Evolutionary conservation across 2,888 invertebrate genomes (phyloP).

Genomic region (Osedax frankpressi): DNA sequence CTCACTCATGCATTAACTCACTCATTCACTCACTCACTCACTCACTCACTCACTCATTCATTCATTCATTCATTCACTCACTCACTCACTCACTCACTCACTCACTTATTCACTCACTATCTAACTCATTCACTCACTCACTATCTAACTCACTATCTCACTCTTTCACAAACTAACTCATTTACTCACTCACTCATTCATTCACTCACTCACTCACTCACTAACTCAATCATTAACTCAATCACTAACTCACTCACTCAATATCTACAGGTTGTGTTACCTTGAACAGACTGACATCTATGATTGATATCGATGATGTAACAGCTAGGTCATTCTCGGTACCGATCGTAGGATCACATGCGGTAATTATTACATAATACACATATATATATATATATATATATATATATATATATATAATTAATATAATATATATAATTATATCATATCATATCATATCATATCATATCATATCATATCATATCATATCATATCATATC

Average conservation of each 20-base stretch:
- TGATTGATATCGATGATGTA: not conserved
- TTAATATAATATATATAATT: not conserved
- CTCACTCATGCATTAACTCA: too few relatives aligned
- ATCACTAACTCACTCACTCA: not conserved
- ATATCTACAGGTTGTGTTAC: not conserved
- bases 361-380: not conserved
- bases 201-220: too few relatives aligned
- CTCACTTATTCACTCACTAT: too few relatives aligned
- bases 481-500: not conserved
- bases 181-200: too few relatives aligned
- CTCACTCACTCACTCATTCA: too few relatives aligned
- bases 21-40: too few relatives aligned
- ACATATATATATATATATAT: not conserved
- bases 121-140: too few relatives aligned
- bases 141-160: too few relatives aligned
- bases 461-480: not conserved
- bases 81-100: too few relatives aligned
- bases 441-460: not conserved
- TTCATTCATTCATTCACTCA: too few relatives aligned
- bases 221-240: too few relatives aligned
- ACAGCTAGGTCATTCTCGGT: not conserved
- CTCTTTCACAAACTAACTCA: too few relatives aligned
- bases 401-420: not conserved
- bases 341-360: not conserved
- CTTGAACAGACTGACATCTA: not conserved